Evolutionary conservation across 2,888 invertebrate genomes (phyloP).

Genomic region (Agrochola lychnidis): DNA sequence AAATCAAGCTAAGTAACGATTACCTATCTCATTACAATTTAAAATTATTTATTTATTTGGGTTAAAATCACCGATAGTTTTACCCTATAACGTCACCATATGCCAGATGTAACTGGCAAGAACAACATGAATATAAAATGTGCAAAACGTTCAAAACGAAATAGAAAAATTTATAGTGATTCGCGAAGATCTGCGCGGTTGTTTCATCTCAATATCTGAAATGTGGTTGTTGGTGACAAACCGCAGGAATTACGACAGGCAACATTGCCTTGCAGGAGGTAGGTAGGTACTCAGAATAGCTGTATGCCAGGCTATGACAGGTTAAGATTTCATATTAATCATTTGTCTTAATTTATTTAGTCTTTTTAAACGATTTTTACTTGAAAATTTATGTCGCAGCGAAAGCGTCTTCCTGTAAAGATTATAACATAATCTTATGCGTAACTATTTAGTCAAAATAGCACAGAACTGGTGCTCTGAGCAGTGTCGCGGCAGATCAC

Average conservation of each 20-base stretch:
- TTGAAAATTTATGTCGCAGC: no score
- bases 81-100: neutral
- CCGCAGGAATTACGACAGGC: neutral
- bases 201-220: constrained; percentile 28
- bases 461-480: no score
- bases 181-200: constrained; percentile 27
- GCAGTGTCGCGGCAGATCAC: no score
- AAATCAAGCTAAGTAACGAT: constrained; percentile 3
- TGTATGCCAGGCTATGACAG: neutral
- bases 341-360: no score
- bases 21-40: neutral
- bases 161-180: constrained; percentile 40
- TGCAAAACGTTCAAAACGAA: constrained; percentile 33
- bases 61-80: neutral
- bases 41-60: neutral
- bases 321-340: neutral
- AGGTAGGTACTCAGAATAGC: neutral
- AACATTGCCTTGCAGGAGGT: neutral
- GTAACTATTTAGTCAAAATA: no score
- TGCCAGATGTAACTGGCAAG: constrained; percentile 20
- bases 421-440: no score
- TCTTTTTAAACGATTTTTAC: no score
- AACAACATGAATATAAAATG: constrained; percentile 25
- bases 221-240: constrained; percentile 27
- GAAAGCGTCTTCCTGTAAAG: no score